These are phyloP conservation scores for Rhabdomys dilectus DNA, from an alignment of 2,113 vertebrate genomes.

Conservation along the genomic window DNA sequence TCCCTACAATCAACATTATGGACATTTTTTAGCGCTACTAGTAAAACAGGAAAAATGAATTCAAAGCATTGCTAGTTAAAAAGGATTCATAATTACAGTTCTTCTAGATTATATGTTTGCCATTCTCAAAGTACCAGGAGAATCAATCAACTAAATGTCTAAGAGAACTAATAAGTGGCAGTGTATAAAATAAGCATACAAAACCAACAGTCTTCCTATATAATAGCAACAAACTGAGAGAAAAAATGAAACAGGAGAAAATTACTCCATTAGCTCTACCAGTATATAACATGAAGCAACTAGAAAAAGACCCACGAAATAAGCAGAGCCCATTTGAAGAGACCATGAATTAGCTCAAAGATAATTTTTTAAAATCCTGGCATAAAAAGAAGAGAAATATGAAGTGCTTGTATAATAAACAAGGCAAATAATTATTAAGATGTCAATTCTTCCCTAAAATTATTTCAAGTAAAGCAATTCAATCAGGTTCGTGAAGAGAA, in stretches of 20 bases:
- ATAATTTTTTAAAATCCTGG: neutral
- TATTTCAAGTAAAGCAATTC: slow-evolving; percentile 11
- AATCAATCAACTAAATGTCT: slow-evolving; percentile 58
- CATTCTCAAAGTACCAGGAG: slow-evolving; percentile 28
- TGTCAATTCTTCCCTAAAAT: slow-evolving; percentile 21
- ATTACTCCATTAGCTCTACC: slow-evolving; percentile 7
- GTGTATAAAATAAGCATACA: slow-evolving; percentile 45
- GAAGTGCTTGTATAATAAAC: neutral
- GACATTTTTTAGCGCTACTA: slow-evolving; percentile 28
- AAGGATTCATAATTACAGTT: slow-evolving; percentile 56
- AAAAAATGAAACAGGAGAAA: slow-evolving; percentile 38
- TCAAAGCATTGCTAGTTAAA: slow-evolving; percentile 47
- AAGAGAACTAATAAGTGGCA: slow-evolving; percentile 33
- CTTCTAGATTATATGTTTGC: slow-evolving; percentile 38
- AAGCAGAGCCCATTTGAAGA: slow-evolving; percentile 18
- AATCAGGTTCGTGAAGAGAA: slow-evolving; percentile 35
- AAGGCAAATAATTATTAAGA: slow-evolving; percentile 42
- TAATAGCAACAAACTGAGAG: slow-evolving; percentile 41
- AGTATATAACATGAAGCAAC: slow-evolving; percentile 17
- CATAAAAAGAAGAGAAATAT: slow-evolving; percentile 44
- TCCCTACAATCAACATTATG: neutral
- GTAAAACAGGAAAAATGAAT: slow-evolving; percentile 56
- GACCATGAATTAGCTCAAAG: slow-evolving; percentile 30
- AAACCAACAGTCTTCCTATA: slow-evolving; percentile 43
- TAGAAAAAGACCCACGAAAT: slow-evolving; percentile 6